phyloP scores from a whole-genome alignment of 2,797 vertebrate species.

The Oceanodroma leucorhoa region DNA sequence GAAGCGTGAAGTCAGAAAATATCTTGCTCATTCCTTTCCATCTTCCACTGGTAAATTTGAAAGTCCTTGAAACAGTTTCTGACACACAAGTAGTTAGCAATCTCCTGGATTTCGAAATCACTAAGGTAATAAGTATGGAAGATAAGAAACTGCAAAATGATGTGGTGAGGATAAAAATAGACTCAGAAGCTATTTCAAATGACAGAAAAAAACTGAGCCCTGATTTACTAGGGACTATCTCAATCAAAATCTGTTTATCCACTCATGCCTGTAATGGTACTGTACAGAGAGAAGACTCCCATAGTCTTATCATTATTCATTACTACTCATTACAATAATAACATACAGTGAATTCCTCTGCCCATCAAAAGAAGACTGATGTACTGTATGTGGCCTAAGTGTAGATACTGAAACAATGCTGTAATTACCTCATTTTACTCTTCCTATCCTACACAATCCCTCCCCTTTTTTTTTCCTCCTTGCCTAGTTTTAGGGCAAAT shows the following conservation, averaged over 20 bases:
- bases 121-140: neutral
- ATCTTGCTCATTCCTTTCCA: neutral
- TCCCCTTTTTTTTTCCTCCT: fast-evolving
- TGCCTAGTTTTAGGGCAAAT: neutral
- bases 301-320: neutral
- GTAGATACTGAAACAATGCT: neutral
- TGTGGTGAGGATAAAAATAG: neutral
- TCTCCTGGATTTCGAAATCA: neutral
- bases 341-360: neutral
- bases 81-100: neutral
- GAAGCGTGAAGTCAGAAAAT: neutral
- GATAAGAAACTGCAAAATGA: neutral
- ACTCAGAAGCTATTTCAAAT: neutral
- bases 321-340: neutral
- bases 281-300: neutral
- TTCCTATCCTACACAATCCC: neutral
- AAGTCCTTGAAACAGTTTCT: neutral
- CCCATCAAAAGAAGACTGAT: neutral
- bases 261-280: constrained; percentile 20
- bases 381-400: neutral
- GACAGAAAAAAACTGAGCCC: neutral
- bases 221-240: constrained; percentile 16
- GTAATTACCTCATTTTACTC: neutral
- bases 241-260: constrained; percentile 37
- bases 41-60: neutral